A percentile compares a stretch with the other conserved stretches of the same genome.
phyloP scores from a whole-genome alignment of 2,888 invertebrate species.

The Torymus texanus region DNA sequence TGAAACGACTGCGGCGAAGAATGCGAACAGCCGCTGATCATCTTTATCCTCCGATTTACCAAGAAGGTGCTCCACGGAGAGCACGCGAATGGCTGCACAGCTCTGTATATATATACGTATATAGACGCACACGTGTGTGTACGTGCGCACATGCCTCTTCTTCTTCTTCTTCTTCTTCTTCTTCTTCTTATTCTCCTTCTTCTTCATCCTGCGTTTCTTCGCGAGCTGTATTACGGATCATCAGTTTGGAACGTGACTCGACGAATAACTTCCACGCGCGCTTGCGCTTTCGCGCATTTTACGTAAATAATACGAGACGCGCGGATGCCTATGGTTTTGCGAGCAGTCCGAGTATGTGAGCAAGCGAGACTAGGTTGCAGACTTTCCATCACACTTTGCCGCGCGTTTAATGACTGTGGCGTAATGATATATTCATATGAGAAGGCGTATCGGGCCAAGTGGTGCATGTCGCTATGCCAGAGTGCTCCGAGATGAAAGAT shows the following conservation, averaged over 20 bases:
- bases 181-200: slow-evolving; percentile 2
- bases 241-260: slow-evolving; percentile 56
- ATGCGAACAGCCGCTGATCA: slow-evolving; percentile 51
- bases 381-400: slow-evolving; percentile 33
- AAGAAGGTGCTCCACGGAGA: slow-evolving; percentile 31
- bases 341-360: background rate
- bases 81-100: background rate
- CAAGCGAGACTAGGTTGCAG: background rate
- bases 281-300: slow-evolving; percentile 46
- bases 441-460: background rate
- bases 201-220: slow-evolving; percentile 6
- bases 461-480: too few species aligned
- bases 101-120: background rate
- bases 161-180: background rate
- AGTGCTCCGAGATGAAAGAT: too few species aligned
- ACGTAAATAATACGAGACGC: slow-evolving; percentile 46
- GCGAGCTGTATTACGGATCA: slow-evolving; percentile 50
- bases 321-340: slow-evolving; percentile 13
- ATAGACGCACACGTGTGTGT: background rate
- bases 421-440: slow-evolving; percentile 12
- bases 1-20: slow-evolving; percentile 48
- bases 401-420: slow-evolving; percentile 26
- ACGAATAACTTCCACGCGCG: slow-evolving; percentile 39
- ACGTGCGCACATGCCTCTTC: background rate
- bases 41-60: slow-evolving; percentile 51